A percentile compares a stretch with the other conserved stretches of the same genome.
phyloP scores from a whole-genome alignment of 1,140 invertebrate genomes.

The Drosophila rhopaloa region DNA sequence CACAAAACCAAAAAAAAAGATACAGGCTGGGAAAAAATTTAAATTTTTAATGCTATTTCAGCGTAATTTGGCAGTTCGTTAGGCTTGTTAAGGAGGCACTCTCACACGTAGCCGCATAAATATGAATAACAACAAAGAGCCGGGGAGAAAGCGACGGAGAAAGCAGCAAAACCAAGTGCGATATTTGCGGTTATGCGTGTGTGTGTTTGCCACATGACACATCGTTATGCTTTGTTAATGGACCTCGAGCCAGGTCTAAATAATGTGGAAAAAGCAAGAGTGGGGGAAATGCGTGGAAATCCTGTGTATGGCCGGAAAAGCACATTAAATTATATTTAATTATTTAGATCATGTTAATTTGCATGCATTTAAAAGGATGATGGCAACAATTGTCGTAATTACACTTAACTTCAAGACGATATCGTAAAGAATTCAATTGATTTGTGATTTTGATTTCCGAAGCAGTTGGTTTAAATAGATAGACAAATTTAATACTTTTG shows the following conservation, averaged over 20 bases:
- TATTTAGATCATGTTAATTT: conserved; percentile 81
- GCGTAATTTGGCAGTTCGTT: conserved; percentile 82
- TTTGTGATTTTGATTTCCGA: not conserved
- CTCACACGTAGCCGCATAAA: conserved; percentile 60
- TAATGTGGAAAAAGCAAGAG: conserved; percentile 14
- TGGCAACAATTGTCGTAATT: not conserved
- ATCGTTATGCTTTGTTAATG: conserved; percentile 82
- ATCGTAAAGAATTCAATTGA: conserved; percentile 2
- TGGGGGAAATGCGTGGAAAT: conserved; percentile 4
- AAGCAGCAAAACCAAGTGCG: conserved; percentile 50
- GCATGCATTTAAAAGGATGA: conserved; percentile 59
- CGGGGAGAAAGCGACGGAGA: conserved; percentile 14
- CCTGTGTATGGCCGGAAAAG: conserved; percentile 50
- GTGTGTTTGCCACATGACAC: conserved; percentile 62
- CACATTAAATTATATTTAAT: conserved; percentile 79
- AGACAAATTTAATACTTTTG: no score
- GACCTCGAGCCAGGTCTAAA: conserved; percentile 56
- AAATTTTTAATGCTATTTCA: conserved; percentile 81
- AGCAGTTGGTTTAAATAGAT: no score
- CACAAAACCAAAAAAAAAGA: conserved; percentile 37
- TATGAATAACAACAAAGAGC: conserved; percentile 62
- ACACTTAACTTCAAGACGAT: not conserved
- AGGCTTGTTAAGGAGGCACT: conserved; percentile 69
- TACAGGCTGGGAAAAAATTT: conserved; percentile 58
- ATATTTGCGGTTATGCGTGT: conserved; percentile 55